Percentiles rank a stretch among this genome's conserved stretches.
Conservation (phyloP, 2,888 invertebrate species). For the Halictus ligatus region DNA sequence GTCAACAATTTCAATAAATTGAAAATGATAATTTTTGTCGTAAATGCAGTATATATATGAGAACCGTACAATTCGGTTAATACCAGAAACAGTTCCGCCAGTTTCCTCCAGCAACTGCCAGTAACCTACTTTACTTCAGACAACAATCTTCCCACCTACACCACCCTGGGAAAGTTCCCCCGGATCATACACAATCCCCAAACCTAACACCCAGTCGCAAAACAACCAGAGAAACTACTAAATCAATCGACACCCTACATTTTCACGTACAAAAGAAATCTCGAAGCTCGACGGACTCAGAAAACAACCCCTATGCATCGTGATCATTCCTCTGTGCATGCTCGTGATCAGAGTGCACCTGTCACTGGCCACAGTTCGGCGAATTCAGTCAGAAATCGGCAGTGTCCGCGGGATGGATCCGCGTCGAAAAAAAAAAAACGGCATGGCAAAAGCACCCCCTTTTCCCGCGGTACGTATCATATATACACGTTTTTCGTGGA, state of each 20-base stretch:
- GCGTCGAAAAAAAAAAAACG: slow-evolving; percentile 52
- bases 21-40: no score
- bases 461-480: slow-evolving; percentile 28
- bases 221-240: not conserved
- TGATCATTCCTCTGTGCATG: no score
- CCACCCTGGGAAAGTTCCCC: not conserved
- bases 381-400: slow-evolving; percentile 45
- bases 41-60: no score
- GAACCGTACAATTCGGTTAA: not conserved
- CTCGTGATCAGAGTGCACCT: not conserved
- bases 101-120: not conserved
- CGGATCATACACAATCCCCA: not conserved
- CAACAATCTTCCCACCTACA: not conserved
- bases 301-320: not conserved
- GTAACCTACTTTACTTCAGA: slow-evolving; percentile 8
- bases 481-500: slow-evolving; percentile 59
- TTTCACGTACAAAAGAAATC: not conserved
- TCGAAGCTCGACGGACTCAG: not conserved
- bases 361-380: not conserved
- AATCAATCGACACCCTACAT: not conserved
- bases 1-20: no score
- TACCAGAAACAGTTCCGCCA: not conserved
- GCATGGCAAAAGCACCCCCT: slow-evolving; percentile 37
- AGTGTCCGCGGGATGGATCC: slow-evolving; percentile 20
- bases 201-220: not conserved